These are phyloP conservation scores for Podabrus alpinus DNA, from an alignment of 2,888 invertebrate species.

Conservation along the genomic window DNA sequence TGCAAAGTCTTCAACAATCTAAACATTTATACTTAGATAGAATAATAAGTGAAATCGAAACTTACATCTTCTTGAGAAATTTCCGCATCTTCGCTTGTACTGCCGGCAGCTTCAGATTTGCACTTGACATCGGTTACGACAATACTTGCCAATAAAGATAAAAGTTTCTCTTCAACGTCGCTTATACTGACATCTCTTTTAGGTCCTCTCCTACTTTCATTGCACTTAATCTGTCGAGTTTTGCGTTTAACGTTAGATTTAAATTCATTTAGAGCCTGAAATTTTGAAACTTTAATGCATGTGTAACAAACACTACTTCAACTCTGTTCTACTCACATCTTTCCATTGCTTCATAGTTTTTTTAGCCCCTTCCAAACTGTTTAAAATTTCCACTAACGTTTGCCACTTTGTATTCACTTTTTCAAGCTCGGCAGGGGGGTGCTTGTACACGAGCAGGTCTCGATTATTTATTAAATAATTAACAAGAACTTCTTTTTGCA, in stretches of 20 bases:
- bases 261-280: not conserved
- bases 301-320: no score
- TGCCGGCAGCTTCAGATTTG: not conserved
- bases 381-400: not conserved
- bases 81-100: not conserved
- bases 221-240: not conserved
- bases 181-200: not conserved
- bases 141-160: not conserved
- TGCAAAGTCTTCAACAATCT: not conserved
- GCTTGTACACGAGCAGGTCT: not conserved
- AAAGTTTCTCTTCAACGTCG: not conserved
- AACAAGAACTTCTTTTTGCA: not conserved
- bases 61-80: not conserved
- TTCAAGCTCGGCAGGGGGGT: not conserved
- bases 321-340: not conserved
- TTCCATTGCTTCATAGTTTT: not conserved
- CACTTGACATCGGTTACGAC: not conserved
- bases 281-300: not conserved
- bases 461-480: not conserved
- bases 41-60: not conserved
- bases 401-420: not conserved
- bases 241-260: not conserved
- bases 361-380: not conserved
- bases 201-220: not conserved
- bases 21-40: not conserved